Conservation (phyloP, 2,888 invertebrate species). For the Amphiduros pacificus region DNA sequence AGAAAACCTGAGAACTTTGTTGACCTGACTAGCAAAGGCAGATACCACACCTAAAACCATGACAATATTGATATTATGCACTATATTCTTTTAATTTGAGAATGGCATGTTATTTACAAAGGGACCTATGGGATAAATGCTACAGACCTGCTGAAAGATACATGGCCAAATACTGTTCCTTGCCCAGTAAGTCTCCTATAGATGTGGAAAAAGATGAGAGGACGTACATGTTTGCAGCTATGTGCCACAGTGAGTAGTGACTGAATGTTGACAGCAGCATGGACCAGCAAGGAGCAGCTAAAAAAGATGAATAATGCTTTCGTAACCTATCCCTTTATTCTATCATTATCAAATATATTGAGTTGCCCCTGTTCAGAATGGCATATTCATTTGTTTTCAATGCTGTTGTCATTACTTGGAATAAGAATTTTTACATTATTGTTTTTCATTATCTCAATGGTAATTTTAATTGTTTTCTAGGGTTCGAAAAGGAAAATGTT, state of each 20-base stretch:
- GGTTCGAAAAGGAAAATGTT: too few species aligned
- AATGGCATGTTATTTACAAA: background rate
- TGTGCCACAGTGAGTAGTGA: conserved; percentile 83
- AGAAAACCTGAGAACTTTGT: conserved; percentile 73
- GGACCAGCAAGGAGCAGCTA: conserved; percentile 78
- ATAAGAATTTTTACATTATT: too few species aligned
- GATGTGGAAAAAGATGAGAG: conserved; percentile 69
- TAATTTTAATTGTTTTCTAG: too few species aligned
- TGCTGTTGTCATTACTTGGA: too few species aligned
- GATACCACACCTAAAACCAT: conserved; percentile 70
- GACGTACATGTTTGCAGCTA: conserved; percentile 95
- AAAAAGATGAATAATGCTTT: too few species aligned
- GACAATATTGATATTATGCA: background rate
- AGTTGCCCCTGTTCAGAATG: too few species aligned
- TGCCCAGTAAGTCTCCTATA: conserved; percentile 76
- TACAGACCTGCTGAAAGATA: conserved; percentile 77
- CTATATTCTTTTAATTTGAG: background rate
- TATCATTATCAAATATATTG: too few species aligned
- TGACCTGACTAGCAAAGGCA: conserved; percentile 80
- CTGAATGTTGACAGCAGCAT: conserved; percentile 95
- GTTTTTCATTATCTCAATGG: too few species aligned
- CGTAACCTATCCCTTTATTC: too few species aligned
- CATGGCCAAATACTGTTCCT: conserved; percentile 88
- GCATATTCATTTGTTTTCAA: too few species aligned
- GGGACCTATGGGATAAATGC: background rate